Conservation (phyloP, 2,797 vertebrate species). For the Mus caroli region DNA sequence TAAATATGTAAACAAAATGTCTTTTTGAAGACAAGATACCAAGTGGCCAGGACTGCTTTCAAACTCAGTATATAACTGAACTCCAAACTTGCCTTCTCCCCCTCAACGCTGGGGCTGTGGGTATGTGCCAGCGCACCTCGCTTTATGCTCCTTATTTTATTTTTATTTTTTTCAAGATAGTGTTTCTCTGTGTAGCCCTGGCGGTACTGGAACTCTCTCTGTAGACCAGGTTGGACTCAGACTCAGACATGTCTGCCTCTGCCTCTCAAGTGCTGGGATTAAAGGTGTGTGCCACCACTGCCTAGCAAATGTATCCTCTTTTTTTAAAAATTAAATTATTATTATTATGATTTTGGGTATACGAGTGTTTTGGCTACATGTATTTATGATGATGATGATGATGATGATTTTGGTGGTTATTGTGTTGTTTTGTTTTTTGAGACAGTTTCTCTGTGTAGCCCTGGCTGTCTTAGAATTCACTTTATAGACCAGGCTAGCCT, state of each 20-base stretch:
- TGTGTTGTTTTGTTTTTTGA: not conserved
- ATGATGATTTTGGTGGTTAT: not conserved
- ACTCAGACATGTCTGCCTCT: not conserved
- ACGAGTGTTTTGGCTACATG: not conserved
- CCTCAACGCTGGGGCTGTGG: not conserved
- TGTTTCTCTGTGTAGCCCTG: not conserved
- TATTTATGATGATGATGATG: too few species aligned
- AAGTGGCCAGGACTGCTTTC: not conserved
- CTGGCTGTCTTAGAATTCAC: not conserved
- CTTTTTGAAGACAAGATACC: not conserved
- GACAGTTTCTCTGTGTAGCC: not conserved
- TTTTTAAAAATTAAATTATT: not conserved
- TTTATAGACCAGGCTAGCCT: not conserved
- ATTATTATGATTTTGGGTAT: not conserved
- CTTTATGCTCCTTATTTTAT: not conserved
- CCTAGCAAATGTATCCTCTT: not conserved
- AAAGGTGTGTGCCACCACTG: not conserved
- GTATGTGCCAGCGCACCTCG: not conserved
- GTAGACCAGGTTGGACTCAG: not conserved
- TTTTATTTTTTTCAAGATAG: not conserved
- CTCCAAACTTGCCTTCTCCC: not conserved
- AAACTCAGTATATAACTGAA: not conserved
- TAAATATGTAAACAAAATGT: slow-evolving; percentile 39
- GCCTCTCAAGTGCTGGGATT: not conserved
- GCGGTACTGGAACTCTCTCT: not conserved